Percentiles rank a stretch among this genome's conserved stretches.
Conservation (phyloP, 2,888 invertebrate genomes). For the Limnephilus rhombicus region DNA sequence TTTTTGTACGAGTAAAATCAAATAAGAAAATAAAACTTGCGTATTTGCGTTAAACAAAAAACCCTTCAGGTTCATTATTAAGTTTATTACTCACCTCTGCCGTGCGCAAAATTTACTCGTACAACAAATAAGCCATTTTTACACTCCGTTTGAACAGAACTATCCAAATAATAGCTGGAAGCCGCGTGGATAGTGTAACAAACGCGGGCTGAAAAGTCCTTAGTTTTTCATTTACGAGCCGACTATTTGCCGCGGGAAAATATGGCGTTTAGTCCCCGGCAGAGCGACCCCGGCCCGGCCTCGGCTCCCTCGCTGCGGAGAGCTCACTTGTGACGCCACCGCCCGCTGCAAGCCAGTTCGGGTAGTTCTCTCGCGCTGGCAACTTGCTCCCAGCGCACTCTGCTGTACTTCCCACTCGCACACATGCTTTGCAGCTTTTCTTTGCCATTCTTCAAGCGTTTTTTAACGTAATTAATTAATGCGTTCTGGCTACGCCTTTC, state of each 20-base stretch:
- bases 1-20: background rate
- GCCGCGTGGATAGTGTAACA: background rate
- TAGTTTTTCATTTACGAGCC: background rate
- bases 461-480: background rate
- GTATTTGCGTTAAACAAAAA: background rate
- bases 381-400: background rate
- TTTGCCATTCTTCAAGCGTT: background rate
- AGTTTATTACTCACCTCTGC: background rate
- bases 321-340: background rate
- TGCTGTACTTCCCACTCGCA: background rate
- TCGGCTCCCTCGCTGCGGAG: background rate
- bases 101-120: background rate
- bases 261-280: background rate
- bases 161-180: background rate
- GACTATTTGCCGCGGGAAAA: background rate
- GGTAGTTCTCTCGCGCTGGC: background rate
- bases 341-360: background rate
- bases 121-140: background rate
- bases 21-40: background rate
- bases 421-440: background rate
- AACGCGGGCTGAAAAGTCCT: background rate
- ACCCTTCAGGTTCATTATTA: background rate
- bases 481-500: no score
- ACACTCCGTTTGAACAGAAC: background rate
- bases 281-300: background rate